Percentiles rank a stretch among this genome's conserved stretches.
Conservation (phyloP, 2,888 invertebrate species). For the Ashinkailepas kermadecensis region DNA sequence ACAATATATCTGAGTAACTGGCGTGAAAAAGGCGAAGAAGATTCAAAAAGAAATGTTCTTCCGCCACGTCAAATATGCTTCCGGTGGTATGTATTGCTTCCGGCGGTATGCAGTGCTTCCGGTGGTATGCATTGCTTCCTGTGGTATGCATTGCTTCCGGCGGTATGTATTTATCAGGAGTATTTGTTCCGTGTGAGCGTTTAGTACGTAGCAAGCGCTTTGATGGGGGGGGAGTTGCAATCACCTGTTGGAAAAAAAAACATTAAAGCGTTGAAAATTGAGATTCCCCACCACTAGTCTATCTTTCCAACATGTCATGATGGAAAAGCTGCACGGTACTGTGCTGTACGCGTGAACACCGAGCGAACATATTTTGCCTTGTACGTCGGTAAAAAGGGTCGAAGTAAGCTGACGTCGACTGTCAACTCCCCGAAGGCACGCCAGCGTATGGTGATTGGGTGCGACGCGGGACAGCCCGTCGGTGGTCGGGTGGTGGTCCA, state of each 20-base stretch:
- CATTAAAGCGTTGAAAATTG: too few species aligned
- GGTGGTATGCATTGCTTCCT: not conserved
- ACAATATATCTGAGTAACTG: constrained; percentile 7
- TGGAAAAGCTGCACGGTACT: too few species aligned
- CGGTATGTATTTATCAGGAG: not conserved
- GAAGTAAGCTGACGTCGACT: too few species aligned
- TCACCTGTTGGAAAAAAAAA: not conserved
- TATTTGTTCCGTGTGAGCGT: not conserved
- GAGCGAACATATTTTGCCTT: too few species aligned
- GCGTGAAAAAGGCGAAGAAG: not conserved
- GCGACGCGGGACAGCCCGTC: too few species aligned
- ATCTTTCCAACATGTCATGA: too few species aligned
- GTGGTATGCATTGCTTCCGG: not conserved
- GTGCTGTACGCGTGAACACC: too few species aligned
- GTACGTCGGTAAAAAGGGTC: too few species aligned
- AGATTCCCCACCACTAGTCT: too few species aligned
- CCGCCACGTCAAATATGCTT: not conserved
- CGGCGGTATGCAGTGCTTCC: not conserved
- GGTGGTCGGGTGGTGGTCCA: too few species aligned
- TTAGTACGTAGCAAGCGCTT: not conserved
- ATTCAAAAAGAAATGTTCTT: constrained; percentile 8
- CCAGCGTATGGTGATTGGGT: too few species aligned
- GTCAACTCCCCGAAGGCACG: too few species aligned
- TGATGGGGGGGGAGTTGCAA: not conserved
- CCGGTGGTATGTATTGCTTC: not conserved